Percentiles rank a stretch among this genome's conserved stretches.
phyloP scores from a whole-genome alignment of 2,113 vertebrate genomes.

The Andinoacara biseriatus region DNA sequence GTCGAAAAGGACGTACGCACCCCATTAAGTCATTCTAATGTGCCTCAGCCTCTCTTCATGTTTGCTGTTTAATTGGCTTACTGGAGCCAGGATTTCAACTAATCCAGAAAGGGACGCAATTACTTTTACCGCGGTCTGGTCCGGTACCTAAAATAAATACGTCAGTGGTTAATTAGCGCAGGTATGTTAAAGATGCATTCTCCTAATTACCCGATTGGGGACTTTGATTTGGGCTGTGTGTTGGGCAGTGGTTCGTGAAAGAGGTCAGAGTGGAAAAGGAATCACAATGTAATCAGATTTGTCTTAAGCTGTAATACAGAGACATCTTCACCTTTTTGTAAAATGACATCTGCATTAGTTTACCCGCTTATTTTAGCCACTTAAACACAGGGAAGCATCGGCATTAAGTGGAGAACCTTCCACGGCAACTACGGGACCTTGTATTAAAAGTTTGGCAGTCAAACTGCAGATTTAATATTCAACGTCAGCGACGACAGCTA shows the following conservation, averaged over 20 bases:
- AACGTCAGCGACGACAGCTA: slow-evolving; percentile 18
- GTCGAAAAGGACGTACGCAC: slow-evolving; percentile 59
- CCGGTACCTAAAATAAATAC: slow-evolving; percentile 68
- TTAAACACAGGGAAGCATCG: background rate
- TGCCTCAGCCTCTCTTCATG: slow-evolving; percentile 55
- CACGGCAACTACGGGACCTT: slow-evolving; percentile 7
- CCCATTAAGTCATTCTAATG: slow-evolving; percentile 69
- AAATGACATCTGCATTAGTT: background rate
- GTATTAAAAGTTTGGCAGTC: slow-evolving; percentile 32
- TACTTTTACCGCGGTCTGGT: slow-evolving; percentile 58
- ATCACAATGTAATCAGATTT: background rate
- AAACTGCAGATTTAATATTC: slow-evolving; percentile 32
- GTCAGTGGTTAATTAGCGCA: slow-evolving; percentile 65
- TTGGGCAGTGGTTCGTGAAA: background rate
- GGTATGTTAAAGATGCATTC: slow-evolving; percentile 58
- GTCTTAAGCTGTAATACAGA: background rate
- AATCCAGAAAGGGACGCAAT: slow-evolving; percentile 68
- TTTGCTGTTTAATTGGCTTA: slow-evolving; percentile 73
- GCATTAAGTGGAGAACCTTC: background rate
- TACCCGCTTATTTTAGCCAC: background rate
- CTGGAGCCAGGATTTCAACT: slow-evolving; percentile 59
- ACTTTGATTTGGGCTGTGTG: slow-evolving; percentile 26
- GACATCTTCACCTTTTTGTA: background rate
- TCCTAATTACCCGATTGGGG: slow-evolving; percentile 59
- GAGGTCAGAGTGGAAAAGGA: background rate